phyloP scores from a whole-genome alignment of 1,140 invertebrate genomes.

The Parapsyche elsis region DNA sequence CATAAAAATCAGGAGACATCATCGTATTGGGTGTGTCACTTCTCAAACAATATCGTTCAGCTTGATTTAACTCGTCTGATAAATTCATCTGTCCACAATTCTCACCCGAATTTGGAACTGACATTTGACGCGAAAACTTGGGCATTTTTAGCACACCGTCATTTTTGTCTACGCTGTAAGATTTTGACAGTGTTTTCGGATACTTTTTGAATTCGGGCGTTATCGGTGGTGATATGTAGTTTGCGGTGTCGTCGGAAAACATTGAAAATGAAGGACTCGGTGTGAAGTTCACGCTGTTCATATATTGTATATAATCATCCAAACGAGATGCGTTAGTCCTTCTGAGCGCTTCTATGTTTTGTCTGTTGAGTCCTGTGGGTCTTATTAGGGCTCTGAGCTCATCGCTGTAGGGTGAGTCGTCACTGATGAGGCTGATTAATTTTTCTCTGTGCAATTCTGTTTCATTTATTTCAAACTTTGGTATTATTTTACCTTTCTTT shows the following conservation, averaged over 20 bases:
- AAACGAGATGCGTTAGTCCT: conserved; percentile 47
- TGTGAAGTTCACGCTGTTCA: conserved; percentile 44
- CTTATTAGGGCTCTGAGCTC: conserved; percentile 63
- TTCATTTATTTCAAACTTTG: conserved; percentile 60
- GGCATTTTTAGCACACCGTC: conserved; percentile 16
- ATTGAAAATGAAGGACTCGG: conserved; percentile 51
- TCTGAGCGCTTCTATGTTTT: conserved; percentile 44
- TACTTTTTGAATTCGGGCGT: background rate
- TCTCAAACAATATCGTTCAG: conserved; percentile 36
- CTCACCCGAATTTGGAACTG: conserved; percentile 22
- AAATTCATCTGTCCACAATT: conserved; percentile 40
- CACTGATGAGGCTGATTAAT: conserved; percentile 63
- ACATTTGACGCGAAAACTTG: conserved; percentile 37
- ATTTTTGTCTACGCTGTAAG: conserved; percentile 46
- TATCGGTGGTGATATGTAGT: conserved; percentile 32
- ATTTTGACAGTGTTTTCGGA: conserved; percentile 29
- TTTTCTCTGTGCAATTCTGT: conserved; percentile 60
- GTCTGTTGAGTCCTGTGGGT: conserved; percentile 46
- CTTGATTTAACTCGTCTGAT: conserved; percentile 50
- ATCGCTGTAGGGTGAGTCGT: conserved; percentile 61
- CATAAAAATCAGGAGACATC: conserved; percentile 46
- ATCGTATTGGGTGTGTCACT: conserved; percentile 46
- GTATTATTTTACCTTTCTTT: conserved; percentile 59
- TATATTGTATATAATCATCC: conserved; percentile 52
- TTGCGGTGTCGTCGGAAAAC: conserved; percentile 44